phyloP scores from a whole-genome alignment of 2,888 invertebrate genomes.

The Drosophila mimetica region DNA sequence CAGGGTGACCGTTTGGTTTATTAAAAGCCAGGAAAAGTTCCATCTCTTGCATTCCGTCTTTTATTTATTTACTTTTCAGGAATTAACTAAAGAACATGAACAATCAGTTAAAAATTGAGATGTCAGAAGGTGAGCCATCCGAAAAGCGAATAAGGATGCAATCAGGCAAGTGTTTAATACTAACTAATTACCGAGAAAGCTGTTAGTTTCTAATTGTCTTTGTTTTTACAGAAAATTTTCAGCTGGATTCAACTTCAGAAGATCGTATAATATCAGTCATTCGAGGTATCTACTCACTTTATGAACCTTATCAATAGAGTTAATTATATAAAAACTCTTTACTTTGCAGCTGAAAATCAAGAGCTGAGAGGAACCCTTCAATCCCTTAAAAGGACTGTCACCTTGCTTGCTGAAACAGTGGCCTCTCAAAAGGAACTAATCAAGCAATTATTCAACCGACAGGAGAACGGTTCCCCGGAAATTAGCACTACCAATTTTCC shows the following conservation, averaged over 20 bases:
- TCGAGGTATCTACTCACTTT: neutral
- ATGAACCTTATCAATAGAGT: neutral
- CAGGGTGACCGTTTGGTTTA: too few species aligned
- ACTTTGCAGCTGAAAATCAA: neutral
- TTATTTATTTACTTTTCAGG: too few species aligned
- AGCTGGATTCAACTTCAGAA: neutral
- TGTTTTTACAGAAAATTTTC: neutral
- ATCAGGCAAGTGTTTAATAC: neutral
- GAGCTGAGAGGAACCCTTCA: neutral
- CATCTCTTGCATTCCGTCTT: too few species aligned
- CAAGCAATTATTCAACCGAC: neutral
- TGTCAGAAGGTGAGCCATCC: neutral
- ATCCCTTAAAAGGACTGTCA: neutral
- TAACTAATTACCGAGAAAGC: too few species aligned
- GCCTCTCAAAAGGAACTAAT: neutral
- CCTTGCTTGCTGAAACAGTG: neutral
- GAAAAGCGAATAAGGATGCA: neutral
- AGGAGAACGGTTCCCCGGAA: neutral
- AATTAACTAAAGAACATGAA: neutral
- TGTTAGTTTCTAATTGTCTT: neutral
- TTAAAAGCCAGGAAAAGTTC: too few species aligned
- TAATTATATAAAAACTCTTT: too few species aligned
- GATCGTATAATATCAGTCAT: neutral
- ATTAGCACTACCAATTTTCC: neutral
- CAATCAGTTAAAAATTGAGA: neutral